Conservation (phyloP, 2,888 invertebrate genomes). For the Cremastobaeus sp. region DNA sequence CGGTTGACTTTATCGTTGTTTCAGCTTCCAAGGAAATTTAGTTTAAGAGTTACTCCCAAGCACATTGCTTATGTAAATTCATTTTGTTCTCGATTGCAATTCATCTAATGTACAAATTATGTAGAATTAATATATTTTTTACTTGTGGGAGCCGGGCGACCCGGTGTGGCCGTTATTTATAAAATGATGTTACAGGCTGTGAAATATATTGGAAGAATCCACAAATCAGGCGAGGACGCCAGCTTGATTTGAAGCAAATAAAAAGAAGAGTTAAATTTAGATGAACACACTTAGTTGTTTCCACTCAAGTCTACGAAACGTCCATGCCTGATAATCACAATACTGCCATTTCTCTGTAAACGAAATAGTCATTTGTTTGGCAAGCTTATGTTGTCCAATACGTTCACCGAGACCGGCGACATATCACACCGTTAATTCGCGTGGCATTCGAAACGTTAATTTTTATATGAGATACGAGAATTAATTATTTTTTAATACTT, state of each 20-base stretch:
- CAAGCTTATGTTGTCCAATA: constrained; percentile 38
- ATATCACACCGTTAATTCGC: constrained; percentile 49
- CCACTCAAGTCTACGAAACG: neutral
- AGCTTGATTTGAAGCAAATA: constrained; percentile 7
- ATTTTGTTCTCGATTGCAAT: constrained; percentile 40
- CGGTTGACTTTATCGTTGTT: constrained; percentile 27
- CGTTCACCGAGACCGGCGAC: constrained; percentile 54
- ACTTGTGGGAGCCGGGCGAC: constrained; percentile 35
- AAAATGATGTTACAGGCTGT: constrained; percentile 70
- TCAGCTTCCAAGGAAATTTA: constrained; percentile 15
- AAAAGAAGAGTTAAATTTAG: neutral
- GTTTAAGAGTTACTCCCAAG: constrained; percentile 33
- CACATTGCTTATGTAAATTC: constrained; percentile 15
- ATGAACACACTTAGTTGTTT: too few relatives aligned
- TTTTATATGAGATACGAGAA: constrained; percentile 3
- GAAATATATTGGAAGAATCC: constrained; percentile 69
- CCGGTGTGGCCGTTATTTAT: constrained; percentile 47
- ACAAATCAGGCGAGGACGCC: constrained; percentile 43
- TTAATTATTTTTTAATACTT: constrained; percentile 34
- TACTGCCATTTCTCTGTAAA: constrained; percentile 66
- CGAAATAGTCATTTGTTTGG: constrained; percentile 63
- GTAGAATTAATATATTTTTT: constrained; percentile 56
- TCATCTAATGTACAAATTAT: constrained; percentile 54
- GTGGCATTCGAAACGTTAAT: constrained; percentile 25
- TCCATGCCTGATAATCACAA: constrained; percentile 54